phyloP scores from a whole-genome alignment of 2,888 invertebrate species.

The Gandaritis pyraliata region DNA sequence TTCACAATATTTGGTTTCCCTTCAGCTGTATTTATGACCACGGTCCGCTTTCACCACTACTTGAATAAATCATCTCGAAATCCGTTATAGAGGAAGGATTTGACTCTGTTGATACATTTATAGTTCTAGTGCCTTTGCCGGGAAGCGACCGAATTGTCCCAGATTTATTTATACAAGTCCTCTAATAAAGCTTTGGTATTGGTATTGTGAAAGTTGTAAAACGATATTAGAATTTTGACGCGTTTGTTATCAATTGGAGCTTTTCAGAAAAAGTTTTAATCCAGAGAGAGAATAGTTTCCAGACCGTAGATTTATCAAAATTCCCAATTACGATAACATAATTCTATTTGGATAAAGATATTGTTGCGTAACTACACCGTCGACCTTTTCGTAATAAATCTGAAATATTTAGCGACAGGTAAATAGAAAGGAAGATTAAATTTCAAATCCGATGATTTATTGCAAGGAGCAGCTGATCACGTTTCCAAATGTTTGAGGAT shows the following conservation, averaged over 20 bases:
- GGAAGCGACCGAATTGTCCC: slow-evolving; percentile 16
- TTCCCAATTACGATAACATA: slow-evolving; percentile 12
- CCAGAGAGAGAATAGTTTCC: background rate
- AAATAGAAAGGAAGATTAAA: slow-evolving; percentile 51
- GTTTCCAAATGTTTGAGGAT: slow-evolving; percentile 47
- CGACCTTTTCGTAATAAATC: slow-evolving; percentile 30
- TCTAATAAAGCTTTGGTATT: slow-evolving; percentile 15
- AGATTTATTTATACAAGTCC: slow-evolving; percentile 25
- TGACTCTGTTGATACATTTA: slow-evolving; percentile 34
- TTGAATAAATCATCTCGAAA: slow-evolving; percentile 41
- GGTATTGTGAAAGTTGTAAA: slow-evolving; percentile 7
- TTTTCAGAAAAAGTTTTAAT: background rate
- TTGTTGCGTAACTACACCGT: slow-evolving; percentile 12
- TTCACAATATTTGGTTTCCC: slow-evolving; percentile 47
- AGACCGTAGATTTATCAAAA: slow-evolving; percentile 5
- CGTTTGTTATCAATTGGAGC: background rate
- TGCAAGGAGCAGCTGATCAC: slow-evolving; percentile 49
- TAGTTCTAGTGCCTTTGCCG: slow-evolving; percentile 21
- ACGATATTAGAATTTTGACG: background rate
- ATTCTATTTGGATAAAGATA: slow-evolving; percentile 16
- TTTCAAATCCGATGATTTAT: slow-evolving; percentile 65
- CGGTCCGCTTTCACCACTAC: slow-evolving; percentile 40
- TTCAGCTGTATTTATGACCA: slow-evolving; percentile 39
- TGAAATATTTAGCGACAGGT: slow-evolving; percentile 25
- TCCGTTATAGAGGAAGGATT: slow-evolving; percentile 37